A percentile compares a stretch with the other conserved stretches of the same genome.
Evolutionary conservation across 1,140 invertebrate genomes (phyloP).

Genomic region (Drosophila rhopaloa): DNA sequence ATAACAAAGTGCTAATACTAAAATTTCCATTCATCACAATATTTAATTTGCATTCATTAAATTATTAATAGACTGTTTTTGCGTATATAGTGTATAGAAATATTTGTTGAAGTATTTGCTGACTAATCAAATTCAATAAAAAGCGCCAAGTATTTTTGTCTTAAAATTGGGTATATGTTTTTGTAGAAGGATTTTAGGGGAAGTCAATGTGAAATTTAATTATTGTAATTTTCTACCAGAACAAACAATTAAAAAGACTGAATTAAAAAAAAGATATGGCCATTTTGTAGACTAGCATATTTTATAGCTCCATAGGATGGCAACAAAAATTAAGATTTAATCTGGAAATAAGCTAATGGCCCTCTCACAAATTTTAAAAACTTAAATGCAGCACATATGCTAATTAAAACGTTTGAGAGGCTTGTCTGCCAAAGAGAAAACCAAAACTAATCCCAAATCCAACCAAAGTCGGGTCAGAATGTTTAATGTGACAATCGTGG

Average conservation of each 20-base stretch:
- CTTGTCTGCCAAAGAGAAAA: constrained; percentile 31
- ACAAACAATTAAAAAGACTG: not conserved
- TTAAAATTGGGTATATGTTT: too few species aligned
- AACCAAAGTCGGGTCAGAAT: constrained; percentile 27
- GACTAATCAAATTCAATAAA: too few species aligned
- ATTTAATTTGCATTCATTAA: too few species aligned
- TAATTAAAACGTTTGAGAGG: constrained; percentile 21
- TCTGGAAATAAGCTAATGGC: constrained; percentile 8
- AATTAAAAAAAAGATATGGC: not conserved
- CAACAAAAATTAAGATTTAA: constrained; percentile 1
- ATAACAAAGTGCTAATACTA: too few species aligned
- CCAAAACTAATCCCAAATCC: constrained; percentile 26
- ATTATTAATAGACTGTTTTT: too few species aligned
- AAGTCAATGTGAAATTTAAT: too few species aligned
- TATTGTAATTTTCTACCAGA: too few species aligned
- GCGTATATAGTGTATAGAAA: too few species aligned
- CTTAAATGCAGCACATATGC: constrained; percentile 23
- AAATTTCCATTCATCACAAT: too few species aligned
- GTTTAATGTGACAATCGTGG: constrained; percentile 75
- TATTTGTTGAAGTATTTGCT: too few species aligned
- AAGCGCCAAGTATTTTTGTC: too few species aligned
- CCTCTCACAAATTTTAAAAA: constrained; percentile 5
- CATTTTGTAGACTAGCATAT: not conserved
- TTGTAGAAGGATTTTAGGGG: too few species aligned
- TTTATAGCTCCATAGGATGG: not conserved